Conservation (phyloP, 2,113 vertebrate genomes). For the Aptenodytes forsteri region DNA sequence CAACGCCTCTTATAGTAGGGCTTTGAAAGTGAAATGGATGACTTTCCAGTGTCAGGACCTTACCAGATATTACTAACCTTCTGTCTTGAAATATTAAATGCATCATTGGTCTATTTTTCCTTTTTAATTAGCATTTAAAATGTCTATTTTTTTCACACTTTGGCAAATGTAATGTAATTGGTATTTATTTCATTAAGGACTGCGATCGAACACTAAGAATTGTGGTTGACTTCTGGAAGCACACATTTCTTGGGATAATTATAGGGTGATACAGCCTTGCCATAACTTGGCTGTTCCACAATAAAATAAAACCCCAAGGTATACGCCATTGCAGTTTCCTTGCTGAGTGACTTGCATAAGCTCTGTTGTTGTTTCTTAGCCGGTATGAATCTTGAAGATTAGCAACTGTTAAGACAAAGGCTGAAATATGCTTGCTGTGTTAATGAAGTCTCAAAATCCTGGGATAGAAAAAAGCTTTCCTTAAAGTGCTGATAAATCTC, state of each 20-base stretch:
- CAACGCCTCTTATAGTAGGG: neutral
- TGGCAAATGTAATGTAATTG: neutral
- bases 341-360: neutral
- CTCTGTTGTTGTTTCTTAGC: neutral
- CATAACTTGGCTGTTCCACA: neutral
- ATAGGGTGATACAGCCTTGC: neutral
- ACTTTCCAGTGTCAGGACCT: neutral
- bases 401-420: neutral
- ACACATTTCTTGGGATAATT: neutral
- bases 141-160: neutral
- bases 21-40: neutral
- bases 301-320: neutral
- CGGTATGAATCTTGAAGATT: neutral
- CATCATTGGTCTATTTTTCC: neutral
- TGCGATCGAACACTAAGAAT: rapidly evolving
- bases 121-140: neutral
- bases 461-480: neutral
- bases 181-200: neutral
- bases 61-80: neutral
- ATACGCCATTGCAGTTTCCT: neutral
- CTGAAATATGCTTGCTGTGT: neutral
- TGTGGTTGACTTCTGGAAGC: neutral
- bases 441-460: slow-evolving; percentile 8
- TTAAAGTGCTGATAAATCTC: neutral
- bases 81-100: neutral